phyloP scores from a whole-genome alignment of 2,113 vertebrate species.

The Vulpes ferrilata region DNA sequence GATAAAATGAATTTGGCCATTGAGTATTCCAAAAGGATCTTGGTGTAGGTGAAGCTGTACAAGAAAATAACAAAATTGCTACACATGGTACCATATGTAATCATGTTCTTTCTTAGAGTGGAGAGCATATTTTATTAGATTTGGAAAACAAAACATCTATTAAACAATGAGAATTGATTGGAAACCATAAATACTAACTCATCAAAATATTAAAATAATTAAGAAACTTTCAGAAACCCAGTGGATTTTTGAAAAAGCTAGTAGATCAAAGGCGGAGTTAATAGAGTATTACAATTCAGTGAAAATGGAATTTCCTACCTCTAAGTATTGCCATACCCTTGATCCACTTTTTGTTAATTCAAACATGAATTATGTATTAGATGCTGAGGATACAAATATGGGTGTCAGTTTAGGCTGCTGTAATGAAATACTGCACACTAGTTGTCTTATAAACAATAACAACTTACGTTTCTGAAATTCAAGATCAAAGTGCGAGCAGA shows the following conservation, averaged over 20 bases:
- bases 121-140: not conserved
- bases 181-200: not conserved
- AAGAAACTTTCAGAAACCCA: not conserved
- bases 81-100: not conserved
- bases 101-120: not conserved
- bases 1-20: constrained; percentile 36
- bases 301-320: not conserved
- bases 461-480: not conserved
- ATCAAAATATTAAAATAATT: not conserved
- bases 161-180: not conserved
- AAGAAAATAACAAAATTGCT: not conserved
- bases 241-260: not conserved
- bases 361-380: not conserved
- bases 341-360: not conserved
- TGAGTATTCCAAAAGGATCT: not conserved
- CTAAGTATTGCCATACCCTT: not conserved
- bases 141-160: not conserved
- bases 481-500: not conserved
- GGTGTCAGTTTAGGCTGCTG: not conserved
- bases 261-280: not conserved
- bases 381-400: not conserved
- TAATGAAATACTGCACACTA: not conserved
- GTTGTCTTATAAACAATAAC: not conserved
- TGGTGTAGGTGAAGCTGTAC: not conserved
- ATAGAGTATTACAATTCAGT: not conserved